Base-by-base conservation (phyloP, 1,140 invertebrate genomes). In the Drosophila kurseongensis region DNA sequence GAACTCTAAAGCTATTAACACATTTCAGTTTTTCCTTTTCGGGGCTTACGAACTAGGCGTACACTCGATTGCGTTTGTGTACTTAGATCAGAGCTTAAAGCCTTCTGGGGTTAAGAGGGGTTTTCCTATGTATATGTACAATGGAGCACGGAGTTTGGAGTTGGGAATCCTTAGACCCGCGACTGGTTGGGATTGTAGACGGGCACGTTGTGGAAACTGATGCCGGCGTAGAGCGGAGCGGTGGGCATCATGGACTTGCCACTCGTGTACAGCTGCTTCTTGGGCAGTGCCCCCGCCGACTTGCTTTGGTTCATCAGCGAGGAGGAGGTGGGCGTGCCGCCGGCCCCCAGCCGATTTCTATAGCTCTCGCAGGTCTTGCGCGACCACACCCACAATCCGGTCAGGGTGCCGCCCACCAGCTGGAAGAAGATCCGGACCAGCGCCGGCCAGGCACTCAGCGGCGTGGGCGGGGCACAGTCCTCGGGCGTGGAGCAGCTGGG, bases 301-400 rank as follows among this genome's bases (percentile, higher is more conserved):
- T 85, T 84, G 56, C 66, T 61, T 12, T 67, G 76, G 35, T 59
- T 32, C 48, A 84, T 80, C 58, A 79, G 66, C 10, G 79, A 65
- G 8, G 86, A 81, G 4, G 50, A 83, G 6, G 52, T 67, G n/a
- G 75, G 74, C 6, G 79, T 75, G 0, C 72, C 63, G 13, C 79
- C 73, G 10, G 85, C 66, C 2, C 83, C 78, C 45, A 92, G 44
- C 0, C 91, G 85, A 56, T 71, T 90, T 12, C 91, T 76, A 54
- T 92, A 92, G 38, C 91, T 92, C 14, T 92, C 91, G 52, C 96
- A 95, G 0, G 97, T 98, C 85, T 98, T 98, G 0, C 96, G 95
- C 1, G 97, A 97, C 96, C 97, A 97, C 40, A 98, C 97, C 97
- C 97, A 98, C 92, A 97, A 95, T 0, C 96, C 96, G 0, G 96